Percentiles rank a stretch among this genome's conserved stretches.
Conservation (phyloP, 2,888 invertebrate species). For the Drosophila falleni region DNA sequence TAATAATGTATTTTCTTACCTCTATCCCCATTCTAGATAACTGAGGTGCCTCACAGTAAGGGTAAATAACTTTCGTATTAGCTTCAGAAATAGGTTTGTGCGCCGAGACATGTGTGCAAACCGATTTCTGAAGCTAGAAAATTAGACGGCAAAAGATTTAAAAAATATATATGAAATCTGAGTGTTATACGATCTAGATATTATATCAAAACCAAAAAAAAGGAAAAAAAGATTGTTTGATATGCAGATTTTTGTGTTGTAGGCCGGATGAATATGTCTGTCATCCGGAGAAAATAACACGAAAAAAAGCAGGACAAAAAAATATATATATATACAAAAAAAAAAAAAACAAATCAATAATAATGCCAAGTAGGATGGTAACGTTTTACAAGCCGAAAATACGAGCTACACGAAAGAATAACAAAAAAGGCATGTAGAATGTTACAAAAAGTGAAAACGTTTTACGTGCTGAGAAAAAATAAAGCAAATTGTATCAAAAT, state of each 20-base stretch:
- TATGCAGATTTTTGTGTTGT: constrained; percentile 25
- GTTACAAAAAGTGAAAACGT: constrained; percentile 52
- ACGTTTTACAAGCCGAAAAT: constrained; percentile 59
- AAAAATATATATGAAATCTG: constrained; percentile 9
- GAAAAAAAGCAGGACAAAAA: constrained; percentile 15
- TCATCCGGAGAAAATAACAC: constrained; percentile 29
- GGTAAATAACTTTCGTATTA: constrained; percentile 13
- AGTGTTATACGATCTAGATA: constrained; percentile 30
- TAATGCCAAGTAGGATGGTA: constrained; percentile 26
- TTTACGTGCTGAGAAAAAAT: constrained; percentile 37
- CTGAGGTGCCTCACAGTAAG: constrained; percentile 18
- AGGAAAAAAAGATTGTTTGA: constrained; percentile 26
- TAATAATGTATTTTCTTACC: constrained; percentile 1
- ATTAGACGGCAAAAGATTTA: neutral
- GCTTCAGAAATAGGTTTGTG: constrained; percentile 55
- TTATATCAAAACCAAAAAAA: constrained; percentile 5
- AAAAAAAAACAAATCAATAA: neutral
- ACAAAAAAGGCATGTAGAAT: constrained; percentile 64
- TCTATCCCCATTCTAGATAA: constrained; percentile 28
- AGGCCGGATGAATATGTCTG: constrained; percentile 19
- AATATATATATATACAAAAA: neutral
- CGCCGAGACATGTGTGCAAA: constrained; percentile 18
- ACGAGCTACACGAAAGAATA: constrained; percentile 13
- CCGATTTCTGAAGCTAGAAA: constrained; percentile 47
- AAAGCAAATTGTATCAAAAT: neutral